Base-by-base conservation (phyloP, 2,113 vertebrate species). In the Anser cygnoides region DNA sequence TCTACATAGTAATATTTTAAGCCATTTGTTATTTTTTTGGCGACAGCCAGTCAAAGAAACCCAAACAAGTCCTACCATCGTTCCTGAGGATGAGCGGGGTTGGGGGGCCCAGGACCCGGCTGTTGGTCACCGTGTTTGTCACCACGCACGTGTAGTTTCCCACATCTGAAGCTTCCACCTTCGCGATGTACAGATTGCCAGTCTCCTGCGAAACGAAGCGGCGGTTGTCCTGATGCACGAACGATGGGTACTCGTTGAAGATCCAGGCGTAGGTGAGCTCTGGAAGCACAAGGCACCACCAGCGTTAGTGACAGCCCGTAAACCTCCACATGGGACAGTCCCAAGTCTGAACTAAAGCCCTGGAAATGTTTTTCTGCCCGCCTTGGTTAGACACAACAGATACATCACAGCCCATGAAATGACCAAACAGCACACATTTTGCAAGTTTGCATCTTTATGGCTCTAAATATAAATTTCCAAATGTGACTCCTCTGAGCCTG, bases 91-190 rank as follows among this genome's bases (percentile, higher is more conserved):
- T 98, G 8, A 99, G 98, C 0, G 99, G 99, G 5, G 99, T 99
- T 50, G 99, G 98, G 0, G 99, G 99, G 9, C 99, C 99, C 91
- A 99, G 98, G 29, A 99, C 99, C 26, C 97, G 96, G 89, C 97
- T 98, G 97, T 98, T 99, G 9, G 99, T 99, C 76, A 99, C 98
- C 0, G 98, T 98, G 96, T 99, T 99, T 8, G 99, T 99, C 77
- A 99, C 99, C 90, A 99, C 99, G 3, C 99, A 99, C 4, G 99
- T 99, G 97, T 99, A 99, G 97, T 99, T 99, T 28, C 99, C 99
- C 49, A 98, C 99, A 22, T 99, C 99, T 0, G 99, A 99, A 14
- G 97, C 97, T 89, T 99, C 99, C 96, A 99, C 99, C 96, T 99
- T 99, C 28, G 99, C 99, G 4, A 99, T 99, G 96, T 99, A 99